Evolutionary conservation across 2,113 vertebrate species (phyloP).

Genomic region (Andinoacara biseriatus): DNA sequence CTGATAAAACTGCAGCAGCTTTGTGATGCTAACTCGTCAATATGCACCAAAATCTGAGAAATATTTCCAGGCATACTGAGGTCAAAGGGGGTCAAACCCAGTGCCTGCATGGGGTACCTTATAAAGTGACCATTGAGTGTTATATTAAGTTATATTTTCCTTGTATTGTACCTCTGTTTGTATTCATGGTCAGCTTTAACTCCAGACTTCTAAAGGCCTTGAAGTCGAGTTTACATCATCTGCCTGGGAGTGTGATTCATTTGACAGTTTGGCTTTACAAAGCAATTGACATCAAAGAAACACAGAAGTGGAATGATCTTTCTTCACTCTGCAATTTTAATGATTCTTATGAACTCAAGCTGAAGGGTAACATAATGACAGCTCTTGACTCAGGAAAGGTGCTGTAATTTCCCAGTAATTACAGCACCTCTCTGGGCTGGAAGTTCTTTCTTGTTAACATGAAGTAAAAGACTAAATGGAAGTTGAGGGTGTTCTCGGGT

Average conservation of each 20-base stretch:
- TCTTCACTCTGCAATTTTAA: constrained; percentile 24
- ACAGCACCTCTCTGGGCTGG: constrained; percentile 1
- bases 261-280: constrained; percentile 36
- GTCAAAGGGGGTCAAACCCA: too few species aligned
- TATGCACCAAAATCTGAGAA: too few species aligned
- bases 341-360: constrained; percentile 18
- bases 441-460: constrained; percentile 23
- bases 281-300: constrained; percentile 46
- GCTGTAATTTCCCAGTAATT: constrained; percentile 36
- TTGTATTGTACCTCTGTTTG: background rate
- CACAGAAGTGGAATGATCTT: constrained; percentile 33
- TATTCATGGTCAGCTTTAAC: background rate
- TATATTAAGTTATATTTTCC: too few species aligned
- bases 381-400: constrained; percentile 36
- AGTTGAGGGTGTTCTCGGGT: background rate
- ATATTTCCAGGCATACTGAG: background rate
- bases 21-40: too few species aligned
- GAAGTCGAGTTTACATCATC: constrained; percentile 33
- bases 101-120: background rate
- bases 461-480: background rate
- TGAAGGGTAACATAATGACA: constrained; percentile 22
- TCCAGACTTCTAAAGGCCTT: constrained; percentile 9
- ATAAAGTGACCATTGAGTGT: background rate
- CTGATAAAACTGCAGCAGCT: too few species aligned
- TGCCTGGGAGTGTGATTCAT: constrained; percentile 17